Evolutionary conservation across 2,888 invertebrate species (phyloP).

Genomic region (Hirtodrosophila trivittata): DNA sequence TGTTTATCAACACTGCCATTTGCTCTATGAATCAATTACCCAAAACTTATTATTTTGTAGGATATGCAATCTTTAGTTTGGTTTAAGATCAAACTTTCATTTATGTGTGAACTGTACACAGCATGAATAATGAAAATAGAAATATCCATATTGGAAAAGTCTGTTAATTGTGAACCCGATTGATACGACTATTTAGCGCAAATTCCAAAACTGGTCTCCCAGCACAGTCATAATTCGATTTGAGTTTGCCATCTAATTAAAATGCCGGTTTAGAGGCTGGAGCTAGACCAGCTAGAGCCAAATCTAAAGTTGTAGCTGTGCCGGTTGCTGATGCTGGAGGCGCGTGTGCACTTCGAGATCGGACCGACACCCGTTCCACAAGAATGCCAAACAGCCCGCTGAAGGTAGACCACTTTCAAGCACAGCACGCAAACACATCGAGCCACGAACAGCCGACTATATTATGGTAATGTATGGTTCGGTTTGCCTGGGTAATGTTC

Average conservation of each 20-base stretch:
- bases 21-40: too few relatives aligned
- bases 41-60: too few relatives aligned
- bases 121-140: not conserved
- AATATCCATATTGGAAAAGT: constrained; percentile 7
- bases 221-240: constrained; percentile 43
- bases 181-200: constrained; percentile 55
- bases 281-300: not conserved
- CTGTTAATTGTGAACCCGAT: constrained; percentile 49
- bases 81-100: constrained; percentile 34
- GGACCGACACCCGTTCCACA: constrained; percentile 60
- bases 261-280: constrained; percentile 56
- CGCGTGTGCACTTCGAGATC: constrained; percentile 44
- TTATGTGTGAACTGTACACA: constrained; percentile 42
- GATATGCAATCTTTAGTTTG: too few relatives aligned
- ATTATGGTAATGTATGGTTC: constrained; percentile 15
- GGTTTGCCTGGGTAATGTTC: constrained; percentile 16
- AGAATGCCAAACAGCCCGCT: constrained; percentile 64
- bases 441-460: constrained; percentile 49
- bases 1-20: constrained; percentile 51
- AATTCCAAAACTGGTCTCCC: constrained; percentile 42
- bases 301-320: constrained; percentile 13
- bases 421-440: constrained; percentile 54
- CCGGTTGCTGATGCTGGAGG: constrained; percentile 6
- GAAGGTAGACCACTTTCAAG: constrained; percentile 74
- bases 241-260: constrained; percentile 52